Base-by-base conservation (phyloP, 2,797 vertebrate genomes). In the Danio kyathit region DNA sequence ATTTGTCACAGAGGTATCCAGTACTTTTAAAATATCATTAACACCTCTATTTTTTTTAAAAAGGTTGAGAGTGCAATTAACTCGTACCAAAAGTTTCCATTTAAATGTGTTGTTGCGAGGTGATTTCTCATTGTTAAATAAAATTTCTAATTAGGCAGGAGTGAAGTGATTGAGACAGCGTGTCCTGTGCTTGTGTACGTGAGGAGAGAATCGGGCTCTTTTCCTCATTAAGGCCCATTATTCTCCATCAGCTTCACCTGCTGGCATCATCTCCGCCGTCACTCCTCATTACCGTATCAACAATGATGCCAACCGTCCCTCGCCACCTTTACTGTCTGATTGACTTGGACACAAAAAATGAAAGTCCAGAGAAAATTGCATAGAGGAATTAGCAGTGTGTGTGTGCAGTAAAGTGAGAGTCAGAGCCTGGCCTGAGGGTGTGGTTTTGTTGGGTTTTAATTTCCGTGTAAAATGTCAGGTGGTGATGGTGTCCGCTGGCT, bases 401-500 rank as follows among this genome's bases (percentile, higher is more conserved):
- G 29, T 41, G 46, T 74, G 74, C 16, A 56, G 46, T 60, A 60
- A 71, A 48, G 59, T 49, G 64, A 48, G 56, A 60, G 67, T 74
- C 71, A 80, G 63, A 73, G 69, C 73, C 51, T 78, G 73, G 82
- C 86, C 64, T 10, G 51, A 71, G 84, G 86, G 82, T 70, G 63
- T 12, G 78, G 81, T 84, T 87, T 87, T 86, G 84, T 87, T 76
- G 76, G 75, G 82, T 83, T 86, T 84, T 95, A 94, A 96, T 96
- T 95, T 95, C 93, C 92, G 90, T 93, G 92, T 91, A 94, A 95
- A 96, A 96, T 95, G 95, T 94, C 95, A 96, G 90, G 91, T 90
- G 88, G 90, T 91, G 95, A 94, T 95, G 92, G 93, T 93, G 95
- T 87, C 94, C 92, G 94, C 88, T 85, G 93, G 93, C 93, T 95